A percentile compares a stretch with the other conserved stretches of the same genome.
These are phyloP conservation scores for Alitta virens DNA, from an alignment of 2,888 invertebrate species.

Conservation along the genomic window DNA sequence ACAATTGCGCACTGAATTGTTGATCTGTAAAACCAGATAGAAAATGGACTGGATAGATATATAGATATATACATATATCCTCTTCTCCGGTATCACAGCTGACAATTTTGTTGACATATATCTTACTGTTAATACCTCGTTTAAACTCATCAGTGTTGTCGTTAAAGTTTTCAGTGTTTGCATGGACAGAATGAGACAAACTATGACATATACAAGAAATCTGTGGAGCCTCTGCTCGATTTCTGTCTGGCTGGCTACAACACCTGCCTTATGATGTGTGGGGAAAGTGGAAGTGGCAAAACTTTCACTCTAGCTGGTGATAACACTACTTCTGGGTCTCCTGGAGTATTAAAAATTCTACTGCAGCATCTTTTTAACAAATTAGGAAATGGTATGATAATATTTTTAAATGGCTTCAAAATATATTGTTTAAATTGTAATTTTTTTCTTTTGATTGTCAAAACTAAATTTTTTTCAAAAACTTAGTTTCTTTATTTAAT, in stretches of 20 bases:
- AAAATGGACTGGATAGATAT: neutral
- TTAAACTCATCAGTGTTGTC: neutral
- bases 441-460: neutral
- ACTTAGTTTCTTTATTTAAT: neutral
- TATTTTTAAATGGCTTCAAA: neutral
- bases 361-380: slow-evolving; percentile 46
- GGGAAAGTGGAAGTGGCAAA: slow-evolving; percentile 52
- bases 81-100: no score
- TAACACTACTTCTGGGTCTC: slow-evolving; percentile 29
- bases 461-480: neutral
- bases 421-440: neutral
- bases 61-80: neutral
- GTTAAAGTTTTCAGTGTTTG: slow-evolving; percentile 41
- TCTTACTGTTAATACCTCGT: neutral
- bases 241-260: slow-evolving; percentile 49
- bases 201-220: slow-evolving; percentile 41
- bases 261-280: slow-evolving; percentile 44
- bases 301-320: slow-evolving; percentile 47
- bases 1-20: neutral
- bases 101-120: no score
- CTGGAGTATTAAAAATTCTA: slow-evolving; percentile 45
- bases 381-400: slow-evolving; percentile 27
- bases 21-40: neutral
- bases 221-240: slow-evolving; percentile 45
- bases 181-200: slow-evolving; percentile 39